phyloP scores from a whole-genome alignment of 2,888 invertebrate genomes.

The Drosophila birchii region DNA sequence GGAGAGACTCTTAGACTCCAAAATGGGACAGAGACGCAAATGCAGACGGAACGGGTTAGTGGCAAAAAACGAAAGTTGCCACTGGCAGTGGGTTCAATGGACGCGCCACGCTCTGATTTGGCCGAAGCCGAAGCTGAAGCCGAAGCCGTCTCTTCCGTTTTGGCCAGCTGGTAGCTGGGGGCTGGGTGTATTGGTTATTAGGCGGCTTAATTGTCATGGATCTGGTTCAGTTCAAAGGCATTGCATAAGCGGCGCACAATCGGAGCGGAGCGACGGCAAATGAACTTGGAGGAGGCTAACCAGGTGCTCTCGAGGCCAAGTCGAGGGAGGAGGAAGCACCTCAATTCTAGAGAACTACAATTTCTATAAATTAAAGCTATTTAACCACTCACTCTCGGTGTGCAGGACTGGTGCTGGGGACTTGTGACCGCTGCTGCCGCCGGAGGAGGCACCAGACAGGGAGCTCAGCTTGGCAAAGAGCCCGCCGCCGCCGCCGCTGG shows the following conservation, averaged over 20 bases:
- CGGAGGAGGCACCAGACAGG: conserved; percentile 82
- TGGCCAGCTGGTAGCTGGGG: conserved; percentile 19
- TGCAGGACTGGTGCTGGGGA: conserved; percentile 75
- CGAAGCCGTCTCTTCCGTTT: conserved; percentile 53
- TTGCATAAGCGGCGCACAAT: conserved; percentile 51
- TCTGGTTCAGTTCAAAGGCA: conserved; percentile 46
- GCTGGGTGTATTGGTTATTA: conserved; percentile 32
- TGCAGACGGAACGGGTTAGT: conserved; percentile 61
- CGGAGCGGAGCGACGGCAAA: background rate
- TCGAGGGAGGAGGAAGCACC: background rate
- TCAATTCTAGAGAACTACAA: conserved; percentile 20
- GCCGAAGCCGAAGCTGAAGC: background rate
- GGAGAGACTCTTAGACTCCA: conserved; percentile 30
- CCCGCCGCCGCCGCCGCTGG: conserved; percentile 71
- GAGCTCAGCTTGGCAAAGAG: conserved; percentile 82
- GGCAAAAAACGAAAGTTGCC: conserved; percentile 70
- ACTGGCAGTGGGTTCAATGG: conserved; percentile 57
- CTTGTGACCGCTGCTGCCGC: conserved; percentile 76
- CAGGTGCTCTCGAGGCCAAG: background rate
- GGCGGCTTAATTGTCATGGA: conserved; percentile 48
- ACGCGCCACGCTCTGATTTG: conserved; percentile 59
- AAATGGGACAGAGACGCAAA: conserved; percentile 32
- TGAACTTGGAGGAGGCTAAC: background rate
- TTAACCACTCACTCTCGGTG: conserved; percentile 82
- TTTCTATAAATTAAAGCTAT: background rate